These are phyloP conservation scores for Philopedon plagiatum DNA, from an alignment of 2,888 invertebrate species.

Conservation along the genomic window DNA sequence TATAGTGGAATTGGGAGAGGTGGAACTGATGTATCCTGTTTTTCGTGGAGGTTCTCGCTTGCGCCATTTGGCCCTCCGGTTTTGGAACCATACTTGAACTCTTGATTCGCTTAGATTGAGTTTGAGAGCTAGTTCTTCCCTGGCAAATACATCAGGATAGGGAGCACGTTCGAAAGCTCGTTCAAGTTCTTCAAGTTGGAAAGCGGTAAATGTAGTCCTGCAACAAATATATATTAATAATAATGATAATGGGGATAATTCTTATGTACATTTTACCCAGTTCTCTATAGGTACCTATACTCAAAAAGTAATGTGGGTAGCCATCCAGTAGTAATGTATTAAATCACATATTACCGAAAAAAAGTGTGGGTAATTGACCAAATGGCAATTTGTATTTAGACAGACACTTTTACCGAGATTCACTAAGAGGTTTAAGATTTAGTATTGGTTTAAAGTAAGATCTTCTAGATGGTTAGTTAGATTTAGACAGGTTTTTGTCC, in stretches of 20 bases:
- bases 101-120: constrained; percentile 88
- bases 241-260: neutral
- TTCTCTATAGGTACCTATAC: too few relatives aligned
- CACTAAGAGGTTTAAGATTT: too few relatives aligned
- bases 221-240: constrained; percentile 51
- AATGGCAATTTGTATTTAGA: too few relatives aligned
- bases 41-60: constrained; percentile 94
- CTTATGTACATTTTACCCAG: neutral
- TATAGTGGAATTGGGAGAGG: constrained; percentile 77
- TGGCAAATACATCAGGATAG: constrained; percentile 95
- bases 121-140: constrained; percentile 93
- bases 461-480: too few relatives aligned
- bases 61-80: constrained; percentile 94
- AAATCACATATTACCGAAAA: too few relatives aligned
- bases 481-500: too few relatives aligned
- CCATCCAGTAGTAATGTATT: too few relatives aligned
- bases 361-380: too few relatives aligned
- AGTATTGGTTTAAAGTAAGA: too few relatives aligned
- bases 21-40: constrained; percentile 83
- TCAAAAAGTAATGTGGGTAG: too few relatives aligned
- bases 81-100: constrained; percentile 89
- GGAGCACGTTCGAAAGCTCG: constrained; percentile 95
- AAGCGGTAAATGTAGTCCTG: constrained; percentile 97
- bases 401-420: too few relatives aligned
- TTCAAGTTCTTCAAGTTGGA: constrained; percentile 93